Conservation (phyloP, 2,113 vertebrate species). For the Procavia capensis region DNA sequence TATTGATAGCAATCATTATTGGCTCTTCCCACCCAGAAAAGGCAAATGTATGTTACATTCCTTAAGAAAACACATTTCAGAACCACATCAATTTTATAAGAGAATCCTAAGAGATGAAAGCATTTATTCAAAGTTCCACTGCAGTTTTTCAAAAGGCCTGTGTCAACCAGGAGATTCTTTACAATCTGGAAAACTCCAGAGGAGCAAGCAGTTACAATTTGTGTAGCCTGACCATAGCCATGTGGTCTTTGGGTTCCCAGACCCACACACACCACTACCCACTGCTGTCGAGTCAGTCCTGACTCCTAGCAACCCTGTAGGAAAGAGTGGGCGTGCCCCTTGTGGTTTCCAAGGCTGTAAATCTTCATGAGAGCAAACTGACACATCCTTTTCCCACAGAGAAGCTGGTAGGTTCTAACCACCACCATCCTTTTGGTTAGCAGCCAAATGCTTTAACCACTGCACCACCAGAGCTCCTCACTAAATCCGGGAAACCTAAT, state of each 20-base stretch:
- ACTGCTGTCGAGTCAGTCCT: too few relatives aligned
- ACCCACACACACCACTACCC: not conserved
- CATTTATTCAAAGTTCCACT: conserved; percentile 70
- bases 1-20: conserved; percentile 89
- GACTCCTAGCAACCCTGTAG: too few relatives aligned
- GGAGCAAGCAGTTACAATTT: conserved; percentile 57
- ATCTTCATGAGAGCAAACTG: too few relatives aligned
- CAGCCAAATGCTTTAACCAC: too few relatives aligned
- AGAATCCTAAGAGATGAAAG: conserved; percentile 83
- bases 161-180: conserved; percentile 71
- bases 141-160: conserved; percentile 75
- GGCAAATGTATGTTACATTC: conserved; percentile 83
- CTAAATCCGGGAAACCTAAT: conserved; percentile 76
- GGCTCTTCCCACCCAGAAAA: conserved; percentile 82
- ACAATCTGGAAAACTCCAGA: conserved; percentile 73
- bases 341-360: too few relatives aligned
- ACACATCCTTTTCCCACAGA: too few relatives aligned
- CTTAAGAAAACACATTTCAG: conserved; percentile 88
- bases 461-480: not conserved
- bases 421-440: too few relatives aligned
- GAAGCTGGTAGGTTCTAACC: too few relatives aligned
- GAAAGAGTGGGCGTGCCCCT: too few relatives aligned
- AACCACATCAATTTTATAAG: conserved; percentile 85
- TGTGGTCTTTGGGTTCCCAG: conserved; percentile 72
- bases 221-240: conserved; percentile 71